phyloP scores from a whole-genome alignment of 1,140 invertebrate species.

The Ladona fulva region DNA sequence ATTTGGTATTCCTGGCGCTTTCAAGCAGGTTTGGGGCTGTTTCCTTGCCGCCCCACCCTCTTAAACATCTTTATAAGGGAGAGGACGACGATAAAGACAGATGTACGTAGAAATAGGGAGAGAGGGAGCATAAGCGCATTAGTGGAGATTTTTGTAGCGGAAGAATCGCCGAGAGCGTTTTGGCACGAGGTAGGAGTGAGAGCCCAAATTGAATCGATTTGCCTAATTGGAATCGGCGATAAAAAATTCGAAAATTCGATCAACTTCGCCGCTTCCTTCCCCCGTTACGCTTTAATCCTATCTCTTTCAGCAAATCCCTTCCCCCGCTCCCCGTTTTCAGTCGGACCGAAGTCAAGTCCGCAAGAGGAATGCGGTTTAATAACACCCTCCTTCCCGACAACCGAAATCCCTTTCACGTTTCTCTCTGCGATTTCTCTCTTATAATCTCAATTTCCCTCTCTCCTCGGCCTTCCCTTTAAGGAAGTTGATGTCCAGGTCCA shows the following conservation, averaged over 20 bases:
- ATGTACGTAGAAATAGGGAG: too few species aligned
- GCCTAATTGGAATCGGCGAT: neutral
- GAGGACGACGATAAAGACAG: too few species aligned
- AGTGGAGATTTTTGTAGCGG: too few species aligned
- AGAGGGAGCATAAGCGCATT: too few species aligned
- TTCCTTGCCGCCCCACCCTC: too few species aligned
- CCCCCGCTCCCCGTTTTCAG: neutral
- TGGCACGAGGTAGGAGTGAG: neutral
- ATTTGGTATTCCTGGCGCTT: too few species aligned
- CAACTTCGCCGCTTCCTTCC: neutral
- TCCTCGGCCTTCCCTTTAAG: neutral
- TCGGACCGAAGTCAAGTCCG: too few species aligned
- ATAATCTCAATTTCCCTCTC: neutral
- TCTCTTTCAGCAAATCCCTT: neutral
- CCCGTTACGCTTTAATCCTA: neutral
- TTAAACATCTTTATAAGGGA: too few species aligned
- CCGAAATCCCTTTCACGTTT: neutral
- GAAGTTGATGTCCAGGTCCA: neutral
- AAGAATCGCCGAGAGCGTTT: too few species aligned
- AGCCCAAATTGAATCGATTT: neutral
- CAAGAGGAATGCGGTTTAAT: too few species aligned
- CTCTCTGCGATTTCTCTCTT: neutral
- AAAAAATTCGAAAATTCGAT: neutral
- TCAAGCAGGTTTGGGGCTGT: too few species aligned
- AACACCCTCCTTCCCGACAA: too few species aligned